Conservation (phyloP, 1,140 invertebrate genomes). For the Macrosteles quadrilineatus region DNA sequence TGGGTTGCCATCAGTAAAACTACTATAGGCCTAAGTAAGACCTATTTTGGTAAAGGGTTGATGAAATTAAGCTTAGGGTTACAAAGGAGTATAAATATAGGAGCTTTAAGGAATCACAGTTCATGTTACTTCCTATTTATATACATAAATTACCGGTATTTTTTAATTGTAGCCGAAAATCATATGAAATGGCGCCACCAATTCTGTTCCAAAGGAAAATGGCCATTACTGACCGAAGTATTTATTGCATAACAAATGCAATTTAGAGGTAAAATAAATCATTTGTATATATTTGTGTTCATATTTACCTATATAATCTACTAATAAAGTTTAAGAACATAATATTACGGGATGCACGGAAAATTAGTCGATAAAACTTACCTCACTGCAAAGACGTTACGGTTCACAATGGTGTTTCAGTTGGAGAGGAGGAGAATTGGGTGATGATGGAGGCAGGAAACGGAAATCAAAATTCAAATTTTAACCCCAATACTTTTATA, state of each 20-base stretch:
- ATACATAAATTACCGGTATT: too few relatives aligned
- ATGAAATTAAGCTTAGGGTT: too few relatives aligned
- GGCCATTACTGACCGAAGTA: conserved; percentile 34
- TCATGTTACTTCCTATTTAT: too few relatives aligned
- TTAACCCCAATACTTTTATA: neutral
- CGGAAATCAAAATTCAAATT: conserved; percentile 22
- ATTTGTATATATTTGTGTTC: neutral
- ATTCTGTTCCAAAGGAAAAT: conserved; percentile 39
- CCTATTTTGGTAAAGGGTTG: too few relatives aligned
- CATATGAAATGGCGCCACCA: conserved; percentile 35
- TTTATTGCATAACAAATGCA: conserved; percentile 3
- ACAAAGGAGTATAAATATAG: too few relatives aligned
- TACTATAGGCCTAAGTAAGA: too few relatives aligned
- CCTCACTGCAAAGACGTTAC: conserved; percentile 36
- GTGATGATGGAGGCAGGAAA: conserved; percentile 24
- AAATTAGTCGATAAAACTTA: conserved; percentile 37
- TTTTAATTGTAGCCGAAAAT: too few relatives aligned
- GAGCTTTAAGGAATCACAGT: too few relatives aligned
- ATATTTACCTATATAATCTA: conserved; percentile 15
- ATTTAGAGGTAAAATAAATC: neutral
- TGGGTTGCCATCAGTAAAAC: too few relatives aligned
- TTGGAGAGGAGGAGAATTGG: conserved; percentile 25
- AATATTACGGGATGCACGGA: conserved; percentile 21
- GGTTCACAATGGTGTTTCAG: conserved; percentile 42
- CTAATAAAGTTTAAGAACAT: conserved; percentile 16